phyloP scores from a whole-genome alignment of 2,888 invertebrate species.

The Phragmatobia fuliginosa region DNA sequence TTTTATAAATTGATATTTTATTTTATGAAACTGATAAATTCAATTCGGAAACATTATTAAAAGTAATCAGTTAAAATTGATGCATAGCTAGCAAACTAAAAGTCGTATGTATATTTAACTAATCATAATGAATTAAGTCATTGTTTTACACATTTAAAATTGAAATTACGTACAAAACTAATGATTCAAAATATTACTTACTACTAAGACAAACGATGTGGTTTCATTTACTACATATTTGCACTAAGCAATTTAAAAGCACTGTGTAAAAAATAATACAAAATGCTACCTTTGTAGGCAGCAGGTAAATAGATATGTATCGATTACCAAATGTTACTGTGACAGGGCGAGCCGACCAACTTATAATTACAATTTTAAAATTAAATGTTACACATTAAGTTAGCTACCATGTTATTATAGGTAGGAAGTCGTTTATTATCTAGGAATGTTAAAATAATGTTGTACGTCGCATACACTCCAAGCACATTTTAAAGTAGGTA shows the following conservation, averaged over 20 bases:
- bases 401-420: conserved; percentile 27
- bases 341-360: conserved; percentile 20
- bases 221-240: not conserved
- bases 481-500: not conserved
- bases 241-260: conserved; percentile 2
- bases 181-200: not conserved
- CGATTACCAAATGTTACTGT: conserved; percentile 14
- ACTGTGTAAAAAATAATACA: not conserved
- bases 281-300: conserved; percentile 7
- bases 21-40: not conserved
- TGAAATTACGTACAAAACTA: not conserved
- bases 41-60: not conserved
- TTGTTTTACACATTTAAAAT: not conserved
- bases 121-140: not conserved
- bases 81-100: not conserved
- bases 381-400: conserved; percentile 31
- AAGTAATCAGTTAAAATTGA: not conserved
- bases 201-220: not conserved
- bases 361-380: conserved; percentile 23
- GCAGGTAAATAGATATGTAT: conserved; percentile 5
- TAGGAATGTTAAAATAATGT: conserved; percentile 23
- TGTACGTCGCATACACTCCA: conserved; percentile 10
- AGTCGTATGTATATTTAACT: not conserved
- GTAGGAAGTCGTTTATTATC: conserved; percentile 43
- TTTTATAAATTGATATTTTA: not conserved